Evolutionary conservation across 23 tunicate species (phyloP).

Genomic region (Corella eumyota): DNA sequence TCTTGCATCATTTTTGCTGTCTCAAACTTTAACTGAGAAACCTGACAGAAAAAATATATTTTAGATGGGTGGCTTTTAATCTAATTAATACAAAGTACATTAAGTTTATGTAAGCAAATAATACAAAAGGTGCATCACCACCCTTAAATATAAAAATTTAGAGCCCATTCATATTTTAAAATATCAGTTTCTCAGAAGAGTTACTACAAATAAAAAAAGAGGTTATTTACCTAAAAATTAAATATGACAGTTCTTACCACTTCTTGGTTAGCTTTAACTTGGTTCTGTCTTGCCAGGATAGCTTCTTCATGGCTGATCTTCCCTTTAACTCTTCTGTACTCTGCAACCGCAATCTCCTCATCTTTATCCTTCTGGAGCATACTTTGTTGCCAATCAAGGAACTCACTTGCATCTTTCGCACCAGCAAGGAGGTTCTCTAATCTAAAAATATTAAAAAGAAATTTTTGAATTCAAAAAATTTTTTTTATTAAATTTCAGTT

Average conservation of each 20-base stretch:
- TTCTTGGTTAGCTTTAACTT: conserved; percentile 47
- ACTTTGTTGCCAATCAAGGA: conserved; percentile 66
- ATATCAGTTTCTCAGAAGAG: no score
- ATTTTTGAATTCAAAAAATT: no score
- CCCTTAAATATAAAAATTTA: no score
- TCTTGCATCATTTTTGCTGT: conserved; percentile 90
- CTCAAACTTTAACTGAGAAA: conserved; percentile 49
- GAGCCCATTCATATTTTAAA: background rate
- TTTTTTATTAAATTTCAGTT: no score
- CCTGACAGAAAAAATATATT: conserved; percentile 12
- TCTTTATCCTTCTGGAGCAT: conserved; percentile 48
- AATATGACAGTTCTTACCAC: no score
- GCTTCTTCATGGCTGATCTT: conserved; percentile 88
- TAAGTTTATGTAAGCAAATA: background rate
- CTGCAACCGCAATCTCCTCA: conserved; percentile 25
- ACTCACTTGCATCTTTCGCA: conserved; percentile 67
- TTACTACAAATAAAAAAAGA: no score
- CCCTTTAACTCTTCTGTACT: conserved; percentile 44
- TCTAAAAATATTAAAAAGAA: conserved; percentile 7
- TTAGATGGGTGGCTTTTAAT: background rate
- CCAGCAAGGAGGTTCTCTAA: conserved; percentile 73
- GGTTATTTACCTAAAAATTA: no score
- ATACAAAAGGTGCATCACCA: no score
- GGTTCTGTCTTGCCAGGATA: conserved; percentile 66
- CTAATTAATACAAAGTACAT: background rate